Percentiles rank a stretch among this genome's conserved stretches.
phyloP scores from a whole-genome alignment of 2,113 vertebrate species.

The Hemicordylus capensis region DNA sequence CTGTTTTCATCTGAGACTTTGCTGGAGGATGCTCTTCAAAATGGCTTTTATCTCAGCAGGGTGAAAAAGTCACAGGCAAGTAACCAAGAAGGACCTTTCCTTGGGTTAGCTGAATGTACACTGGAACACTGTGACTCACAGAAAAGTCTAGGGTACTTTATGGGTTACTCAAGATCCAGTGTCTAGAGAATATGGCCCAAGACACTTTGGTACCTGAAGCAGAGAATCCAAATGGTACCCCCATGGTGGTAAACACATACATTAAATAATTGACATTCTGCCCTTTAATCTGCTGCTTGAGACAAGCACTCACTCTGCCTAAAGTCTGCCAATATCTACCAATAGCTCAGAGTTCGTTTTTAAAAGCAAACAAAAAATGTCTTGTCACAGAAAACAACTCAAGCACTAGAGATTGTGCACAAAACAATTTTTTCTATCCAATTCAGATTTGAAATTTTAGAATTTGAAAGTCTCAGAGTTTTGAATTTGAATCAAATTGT shows the following conservation, averaged over 20 bases:
- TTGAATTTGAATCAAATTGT: no score
- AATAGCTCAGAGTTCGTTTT: not conserved
- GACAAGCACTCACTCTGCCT: not conserved
- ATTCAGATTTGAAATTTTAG: no score
- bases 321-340: no score
- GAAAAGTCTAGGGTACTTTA: not conserved
- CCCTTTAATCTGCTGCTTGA: not conserved
- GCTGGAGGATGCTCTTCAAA: slow-evolving; percentile 10
- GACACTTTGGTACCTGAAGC: not conserved
- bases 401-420: no score
- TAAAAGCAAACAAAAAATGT: no score
- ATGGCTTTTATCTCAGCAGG: slow-evolving; percentile 13
- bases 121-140: not conserved
- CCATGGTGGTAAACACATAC: not conserved
- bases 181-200: not conserved
- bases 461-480: no score
- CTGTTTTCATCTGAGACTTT: not conserved
- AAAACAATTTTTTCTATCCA: no score
- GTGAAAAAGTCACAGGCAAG: not conserved
- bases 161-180: not conserved
- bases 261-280: not conserved
- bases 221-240: not conserved
- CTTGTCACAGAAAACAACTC: not conserved
- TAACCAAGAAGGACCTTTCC: not conserved
- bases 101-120: not conserved